These are phyloP conservation scores for Eclectus roratus DNA, from an alignment of 2,113 vertebrate genomes.

Conservation along the genomic window DNA sequence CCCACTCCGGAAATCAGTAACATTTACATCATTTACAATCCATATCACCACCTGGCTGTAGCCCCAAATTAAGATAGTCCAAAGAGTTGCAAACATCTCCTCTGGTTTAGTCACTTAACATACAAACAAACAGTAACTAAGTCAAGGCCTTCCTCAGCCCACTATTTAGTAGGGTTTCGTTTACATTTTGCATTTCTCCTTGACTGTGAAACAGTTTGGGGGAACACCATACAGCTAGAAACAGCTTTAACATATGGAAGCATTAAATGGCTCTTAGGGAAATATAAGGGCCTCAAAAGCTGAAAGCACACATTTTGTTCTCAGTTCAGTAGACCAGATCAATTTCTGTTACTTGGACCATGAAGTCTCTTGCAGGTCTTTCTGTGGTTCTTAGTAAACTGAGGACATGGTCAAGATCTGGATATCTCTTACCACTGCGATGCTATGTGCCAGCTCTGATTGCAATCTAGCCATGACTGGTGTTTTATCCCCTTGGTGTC, in stretches of 20 bases:
- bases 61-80: not conserved
- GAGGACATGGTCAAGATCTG: not conserved
- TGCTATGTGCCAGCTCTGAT: rapidly evolving
- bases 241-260: not conserved
- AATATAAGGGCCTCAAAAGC: not conserved
- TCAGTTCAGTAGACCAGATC: not conserved
- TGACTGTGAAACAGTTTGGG: not conserved
- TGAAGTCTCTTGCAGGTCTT: not conserved
- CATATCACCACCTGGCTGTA: not conserved
- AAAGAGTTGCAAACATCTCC: not conserved
- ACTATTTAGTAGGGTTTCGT: not conserved
- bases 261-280: not conserved
- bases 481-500: not conserved
- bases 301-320: not conserved
- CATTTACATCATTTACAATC: not conserved
- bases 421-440: not conserved
- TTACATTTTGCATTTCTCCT: not conserved
- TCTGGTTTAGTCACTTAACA: not conserved
- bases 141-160: not conserved
- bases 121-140: not conserved
- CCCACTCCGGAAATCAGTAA: not conserved
- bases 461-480: not conserved
- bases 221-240: not conserved
- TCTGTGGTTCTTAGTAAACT: not conserved
- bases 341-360: not conserved